These are phyloP conservation scores for Scarus forsteni DNA, from an alignment of 2,797 vertebrate genomes.

Conservation along the genomic window DNA sequence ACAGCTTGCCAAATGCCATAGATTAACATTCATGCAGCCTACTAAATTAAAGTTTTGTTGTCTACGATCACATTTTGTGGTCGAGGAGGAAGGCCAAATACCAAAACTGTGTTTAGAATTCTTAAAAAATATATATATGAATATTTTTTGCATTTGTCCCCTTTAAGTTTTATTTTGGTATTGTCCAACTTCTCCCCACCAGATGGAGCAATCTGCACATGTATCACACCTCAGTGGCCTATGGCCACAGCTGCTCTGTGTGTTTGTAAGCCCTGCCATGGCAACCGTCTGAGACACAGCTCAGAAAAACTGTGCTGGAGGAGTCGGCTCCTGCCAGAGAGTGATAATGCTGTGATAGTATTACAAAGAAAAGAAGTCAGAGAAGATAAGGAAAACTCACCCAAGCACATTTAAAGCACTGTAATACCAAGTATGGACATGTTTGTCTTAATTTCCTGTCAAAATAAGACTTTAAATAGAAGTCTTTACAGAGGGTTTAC, in stretches of 20 bases:
- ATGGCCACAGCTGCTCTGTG: constrained; percentile 51
- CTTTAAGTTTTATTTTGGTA: too few species aligned
- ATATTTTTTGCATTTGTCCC: too few species aligned
- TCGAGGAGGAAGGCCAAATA: too few species aligned
- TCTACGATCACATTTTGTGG: too few species aligned
- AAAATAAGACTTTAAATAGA: constrained; percentile 26
- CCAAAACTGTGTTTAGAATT: too few species aligned
- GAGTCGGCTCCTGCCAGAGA: constrained; percentile 45
- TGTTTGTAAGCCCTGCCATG: constrained; percentile 57
- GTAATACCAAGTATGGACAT: constrained; percentile 28
- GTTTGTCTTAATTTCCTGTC: constrained; percentile 18
- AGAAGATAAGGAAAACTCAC: constrained; percentile 11
- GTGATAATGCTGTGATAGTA: constrained; percentile 54
- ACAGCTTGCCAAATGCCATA: too few species aligned
- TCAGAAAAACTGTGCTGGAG: constrained; percentile 49
- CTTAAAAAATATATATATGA: too few species aligned
- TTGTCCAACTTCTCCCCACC: constrained; percentile 44
- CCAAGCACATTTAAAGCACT: constrained; percentile 19
- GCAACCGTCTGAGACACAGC: constrained; percentile 66
- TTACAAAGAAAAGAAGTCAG: constrained; percentile 40
- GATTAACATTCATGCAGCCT: too few species aligned
- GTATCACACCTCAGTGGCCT: constrained; percentile 1
- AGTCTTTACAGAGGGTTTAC: constrained; percentile 8
- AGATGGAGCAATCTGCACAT: constrained; percentile 72
- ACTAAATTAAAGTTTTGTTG: too few species aligned